phyloP scores from a whole-genome alignment of 2,888 invertebrate genomes.

The Masnerella sp. region DNA sequence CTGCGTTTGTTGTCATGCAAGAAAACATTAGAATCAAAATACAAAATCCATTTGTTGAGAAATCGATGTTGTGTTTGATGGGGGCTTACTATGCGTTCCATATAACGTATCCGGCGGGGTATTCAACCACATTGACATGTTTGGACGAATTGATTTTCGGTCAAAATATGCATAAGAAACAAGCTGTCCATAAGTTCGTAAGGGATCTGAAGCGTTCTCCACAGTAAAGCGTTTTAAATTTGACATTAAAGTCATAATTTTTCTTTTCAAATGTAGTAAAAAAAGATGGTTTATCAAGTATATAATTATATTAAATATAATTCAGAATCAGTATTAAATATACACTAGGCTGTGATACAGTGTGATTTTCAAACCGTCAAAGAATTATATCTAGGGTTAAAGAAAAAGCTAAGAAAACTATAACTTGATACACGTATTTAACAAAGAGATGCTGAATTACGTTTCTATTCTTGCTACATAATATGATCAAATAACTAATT shows the following conservation, averaged over 20 bases:
- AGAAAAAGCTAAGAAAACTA: background rate
- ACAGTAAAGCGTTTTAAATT: constrained; percentile 5
- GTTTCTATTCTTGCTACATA: background rate
- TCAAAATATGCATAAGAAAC: constrained; percentile 1
- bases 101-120: constrained; percentile 6
- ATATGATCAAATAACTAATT: too few species aligned
- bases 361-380: constrained; percentile 1
- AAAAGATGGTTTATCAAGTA: background rate
- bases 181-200: constrained; percentile 11
- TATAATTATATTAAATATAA: background rate
- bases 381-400: background rate
- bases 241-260: too few species aligned
- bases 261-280: too few species aligned
- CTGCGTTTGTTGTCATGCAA: constrained; percentile 10
- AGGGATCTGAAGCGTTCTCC: background rate
- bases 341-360: background rate
- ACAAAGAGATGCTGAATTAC: constrained; percentile 1
- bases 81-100: constrained; percentile 6
- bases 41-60: constrained; percentile 3
- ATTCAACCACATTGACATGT: constrained; percentile 1
- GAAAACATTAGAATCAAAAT: constrained; percentile 3
- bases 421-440: too few species aligned
- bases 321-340: constrained; percentile 1
- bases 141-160: constrained; percentile 1
- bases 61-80: constrained; percentile 10